Base-by-base conservation (phyloP, 2,113 vertebrate species). In the Romanogobio albipinnatus region DNA sequence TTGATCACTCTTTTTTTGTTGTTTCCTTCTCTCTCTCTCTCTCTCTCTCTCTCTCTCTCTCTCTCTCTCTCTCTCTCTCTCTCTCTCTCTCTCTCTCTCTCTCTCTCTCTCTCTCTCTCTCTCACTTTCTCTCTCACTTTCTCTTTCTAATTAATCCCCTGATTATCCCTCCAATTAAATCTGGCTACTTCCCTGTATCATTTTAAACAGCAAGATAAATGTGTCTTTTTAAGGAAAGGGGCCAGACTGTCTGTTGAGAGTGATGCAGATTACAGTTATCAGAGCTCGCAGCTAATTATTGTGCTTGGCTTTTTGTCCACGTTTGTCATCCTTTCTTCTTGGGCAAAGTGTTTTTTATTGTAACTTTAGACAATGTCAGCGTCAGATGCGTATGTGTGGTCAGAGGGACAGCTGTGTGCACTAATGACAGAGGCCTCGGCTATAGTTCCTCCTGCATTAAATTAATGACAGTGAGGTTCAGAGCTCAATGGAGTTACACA, bases 141-240 rank as follows among this genome's bases (percentile, higher is more conserved):
- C 78, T 83, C 13, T 1, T 90, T 91, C 94, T 91, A 92, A 94
- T 95, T 93, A 93, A 91, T 89, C 79, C 84, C 88, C 92, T 39
- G 93, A 95, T 95, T 95, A 94, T 91, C 89, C 14, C 14, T 91
- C 89, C 93, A 95, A 95, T 94, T 77, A 91, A 94, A 92, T 93
- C 86, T 84, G 49, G 64, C 82, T 84, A 90, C 88, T 92, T 91
- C 73, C 90, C 92, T 85, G 89, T 90, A 92, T 94, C 93, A 91
- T 82, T 94, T 93, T 84, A 89, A 92, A 93, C 91, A 91, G 91
- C 88, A 90, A 89, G 91, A 94, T 93, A 94, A 96, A 94, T 93
- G 92, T 88, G 86, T 90, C 87, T 86, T 90, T 86, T 81, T 90
- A 70, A 59, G 83, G 78, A 91, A 91, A 91, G 85, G 87, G 85